A percentile compares a stretch with the other conserved stretches of the same genome.
phyloP scores from a whole-genome alignment of 2,888 invertebrate genomes.

The Pseudanteris insignis region DNA sequence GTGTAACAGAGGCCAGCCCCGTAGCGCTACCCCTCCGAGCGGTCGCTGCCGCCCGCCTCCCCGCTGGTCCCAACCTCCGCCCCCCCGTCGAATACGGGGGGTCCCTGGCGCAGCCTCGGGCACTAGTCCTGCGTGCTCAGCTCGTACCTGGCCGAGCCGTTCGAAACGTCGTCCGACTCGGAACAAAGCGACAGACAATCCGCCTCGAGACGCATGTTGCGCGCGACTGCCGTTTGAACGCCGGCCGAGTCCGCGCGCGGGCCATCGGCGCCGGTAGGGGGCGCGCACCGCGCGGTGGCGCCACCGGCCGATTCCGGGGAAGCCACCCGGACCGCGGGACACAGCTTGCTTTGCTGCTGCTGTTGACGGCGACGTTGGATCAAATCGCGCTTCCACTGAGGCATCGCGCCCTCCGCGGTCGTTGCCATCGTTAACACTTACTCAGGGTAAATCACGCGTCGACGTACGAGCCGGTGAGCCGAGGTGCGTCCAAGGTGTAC shows the following conservation, averaged over 20 bases:
- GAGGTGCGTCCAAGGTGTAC: not conserved
- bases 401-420: conserved; percentile 65
- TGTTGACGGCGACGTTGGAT: conserved; percentile 69
- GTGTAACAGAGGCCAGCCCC: no score
- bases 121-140: conserved; percentile 50
- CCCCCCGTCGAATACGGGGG: no score
- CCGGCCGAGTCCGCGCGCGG: conserved; percentile 42
- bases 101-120: not conserved
- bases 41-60: no score
- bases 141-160: conserved; percentile 42
- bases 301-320: conserved; percentile 44
- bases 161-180: conserved; percentile 57
- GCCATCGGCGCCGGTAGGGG: conserved; percentile 33
- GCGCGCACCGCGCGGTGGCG: conserved; percentile 48
- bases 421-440: conserved; percentile 6
- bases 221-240: conserved; percentile 59
- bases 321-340: conserved; percentile 27
- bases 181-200: conserved; percentile 53
- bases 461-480: not conserved
- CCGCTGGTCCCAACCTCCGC: no score
- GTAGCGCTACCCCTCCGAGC: no score
- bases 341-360: conserved; percentile 56
- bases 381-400: conserved; percentile 86
- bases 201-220: conserved; percentile 63
- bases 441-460: not conserved